Evolutionary conservation across 2,888 invertebrate species (phyloP), one percentile per base, ranked within the genome.

Genomic region (Drosophila neutralis): DNA sequence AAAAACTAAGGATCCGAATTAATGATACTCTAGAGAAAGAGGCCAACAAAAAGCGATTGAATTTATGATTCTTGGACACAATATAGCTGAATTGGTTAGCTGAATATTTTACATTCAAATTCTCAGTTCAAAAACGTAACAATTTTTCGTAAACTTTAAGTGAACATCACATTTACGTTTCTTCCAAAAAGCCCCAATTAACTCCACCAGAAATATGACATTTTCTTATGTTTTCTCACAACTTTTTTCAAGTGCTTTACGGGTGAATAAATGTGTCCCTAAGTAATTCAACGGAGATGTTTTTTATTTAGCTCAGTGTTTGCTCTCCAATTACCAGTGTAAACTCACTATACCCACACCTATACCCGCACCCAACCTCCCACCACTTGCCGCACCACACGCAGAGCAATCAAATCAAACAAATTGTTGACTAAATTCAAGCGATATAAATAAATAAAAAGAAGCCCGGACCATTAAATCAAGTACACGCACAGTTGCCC

Each of bases 381-480:
- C 31, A 21, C 21, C 24, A 10, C 18, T 24, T 21, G 2, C 38
- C 27, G 10, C 27, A 29, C 64, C 60, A 13, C 59, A 67, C 64
- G 42, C 59, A 53, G 38, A 49, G 83, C 83, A 88, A 86, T 85
- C 88, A 89, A 88, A 85, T 79, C 66, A 74, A 83, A 81, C 89
- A 90, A 86, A 88, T 88, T 90, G 86, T 81, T 90, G 83, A 86
- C 89, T 84, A 89, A 85, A 89, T 89, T 84, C 75, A 70, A 73
- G 61, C 40, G 59, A 74, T 73, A 76, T 81, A 73, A 85, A 80
- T 76, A 88, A 90, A 88, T 89, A 88, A 82, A 82, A 73, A 78
- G 58, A 61, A 52, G 62, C 64, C 42, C 54, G 52, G 74, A 65
- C 69, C 80, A 89, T 87, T 87, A 87, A 83, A 78, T 83, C 74